phyloP scores from a whole-genome alignment of 2,888 invertebrate species.

The Homarus gammarus region DNA sequence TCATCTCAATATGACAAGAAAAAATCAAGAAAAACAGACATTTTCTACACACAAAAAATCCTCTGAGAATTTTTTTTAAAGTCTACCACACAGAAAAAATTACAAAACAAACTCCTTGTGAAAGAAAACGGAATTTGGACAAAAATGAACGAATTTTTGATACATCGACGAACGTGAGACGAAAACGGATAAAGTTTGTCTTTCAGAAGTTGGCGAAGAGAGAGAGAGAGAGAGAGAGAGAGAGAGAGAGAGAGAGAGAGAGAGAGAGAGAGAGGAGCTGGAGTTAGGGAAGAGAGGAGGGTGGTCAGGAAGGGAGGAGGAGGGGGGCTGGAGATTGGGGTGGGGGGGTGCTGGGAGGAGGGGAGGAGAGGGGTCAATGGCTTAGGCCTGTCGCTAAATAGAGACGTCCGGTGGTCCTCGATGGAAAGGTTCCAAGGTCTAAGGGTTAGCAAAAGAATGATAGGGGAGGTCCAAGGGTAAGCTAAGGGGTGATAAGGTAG shows the following conservation, averaged over 20 bases:
- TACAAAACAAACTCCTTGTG: too few relatives aligned
- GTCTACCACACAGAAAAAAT: too few relatives aligned
- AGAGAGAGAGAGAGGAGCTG: not conserved
- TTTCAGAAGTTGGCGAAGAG: too few relatives aligned
- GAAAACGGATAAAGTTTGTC: too few relatives aligned
- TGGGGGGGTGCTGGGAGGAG: slow-evolving; percentile 22
- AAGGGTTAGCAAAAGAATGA: not conserved
- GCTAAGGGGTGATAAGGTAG: too few relatives aligned
- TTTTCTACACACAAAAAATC: too few relatives aligned
- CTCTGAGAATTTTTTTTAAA: too few relatives aligned
- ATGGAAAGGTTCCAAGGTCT: not conserved
- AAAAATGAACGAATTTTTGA: too few relatives aligned
- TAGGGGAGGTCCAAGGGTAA: not conserved
- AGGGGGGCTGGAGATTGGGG: not conserved
- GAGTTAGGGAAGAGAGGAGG: not conserved
- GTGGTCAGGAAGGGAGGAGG: not conserved
- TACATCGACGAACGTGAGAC: not conserved
- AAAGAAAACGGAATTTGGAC: too few relatives aligned
- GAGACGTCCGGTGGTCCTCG: slow-evolving; percentile 31
- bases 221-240: not conserved
- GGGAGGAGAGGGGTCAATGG: slow-evolving; percentile 35
- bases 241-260: slow-evolving; percentile 16
- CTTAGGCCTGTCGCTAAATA: slow-evolving; percentile 56
- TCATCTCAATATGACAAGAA: too few relatives aligned
- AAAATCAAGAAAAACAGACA: too few relatives aligned